Conservation (phyloP, 2,888 invertebrate genomes). For the Cheilosia soror region DNA sequence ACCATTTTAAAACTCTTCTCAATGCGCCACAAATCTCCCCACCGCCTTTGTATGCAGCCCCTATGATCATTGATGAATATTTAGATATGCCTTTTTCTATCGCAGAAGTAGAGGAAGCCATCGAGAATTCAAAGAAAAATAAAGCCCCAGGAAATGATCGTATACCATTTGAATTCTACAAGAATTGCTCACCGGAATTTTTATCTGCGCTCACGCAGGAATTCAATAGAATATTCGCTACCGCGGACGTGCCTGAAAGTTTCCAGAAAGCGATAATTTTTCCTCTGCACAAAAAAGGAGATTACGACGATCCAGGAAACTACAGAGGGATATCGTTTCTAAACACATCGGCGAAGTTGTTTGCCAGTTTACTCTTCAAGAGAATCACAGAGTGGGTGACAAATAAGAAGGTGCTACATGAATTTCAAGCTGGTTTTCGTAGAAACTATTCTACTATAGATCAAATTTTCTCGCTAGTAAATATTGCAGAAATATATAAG, state of each 20-base stretch:
- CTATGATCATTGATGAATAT: slow-evolving; percentile 1
- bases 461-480: background rate
- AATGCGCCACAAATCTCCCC: slow-evolving; percentile 12
- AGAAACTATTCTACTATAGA: no score
- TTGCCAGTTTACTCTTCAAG: background rate
- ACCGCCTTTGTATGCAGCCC: background rate
- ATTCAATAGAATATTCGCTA: slow-evolving; percentile 13
- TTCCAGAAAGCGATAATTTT: slow-evolving; percentile 11
- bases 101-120: no score
- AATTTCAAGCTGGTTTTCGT: no score
- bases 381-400: background rate
- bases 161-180: background rate
- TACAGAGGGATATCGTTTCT: slow-evolving; percentile 15
- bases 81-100: no score
- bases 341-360: slow-evolving; percentile 9
- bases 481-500: slow-evolving; percentile 2
- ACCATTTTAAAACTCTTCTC: slow-evolving; percentile 11
- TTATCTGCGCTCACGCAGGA: slow-evolving; percentile 4
- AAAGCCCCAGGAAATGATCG: no score
- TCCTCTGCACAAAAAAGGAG: no score
- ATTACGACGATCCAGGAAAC: slow-evolving; percentile 3
- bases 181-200: slow-evolving; percentile 11
- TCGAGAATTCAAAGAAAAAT: no score
- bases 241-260: background rate
- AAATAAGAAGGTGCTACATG: slow-evolving; percentile 1